Conservation (phyloP, 2,888 invertebrate genomes). For the Stenolophus ochropezus region DNA sequence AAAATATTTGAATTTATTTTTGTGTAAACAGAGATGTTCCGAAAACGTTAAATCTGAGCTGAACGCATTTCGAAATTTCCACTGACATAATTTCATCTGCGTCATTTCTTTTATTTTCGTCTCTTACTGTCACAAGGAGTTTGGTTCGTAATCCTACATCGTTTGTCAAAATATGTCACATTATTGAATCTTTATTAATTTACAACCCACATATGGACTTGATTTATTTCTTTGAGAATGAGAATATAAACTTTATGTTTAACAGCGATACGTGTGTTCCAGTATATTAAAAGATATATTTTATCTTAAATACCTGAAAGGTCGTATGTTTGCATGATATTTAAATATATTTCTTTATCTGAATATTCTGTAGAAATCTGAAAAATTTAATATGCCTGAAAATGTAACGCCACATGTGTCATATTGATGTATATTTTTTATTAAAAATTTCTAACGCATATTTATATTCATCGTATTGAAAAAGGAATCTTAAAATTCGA, state of each 20-base stretch:
- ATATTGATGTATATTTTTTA: slow-evolving; percentile 21
- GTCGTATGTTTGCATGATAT: slow-evolving; percentile 1
- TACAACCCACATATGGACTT: neutral
- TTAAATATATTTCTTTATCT: slow-evolving; percentile 22
- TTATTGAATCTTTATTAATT: neutral
- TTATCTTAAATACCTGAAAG: neutral
- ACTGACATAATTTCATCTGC: neutral
- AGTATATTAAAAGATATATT: neutral
- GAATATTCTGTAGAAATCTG: slow-evolving; percentile 3
- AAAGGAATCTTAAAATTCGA: neutral
- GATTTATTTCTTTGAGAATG: neutral
- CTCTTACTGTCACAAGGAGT: neutral
- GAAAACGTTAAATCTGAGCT: neutral
- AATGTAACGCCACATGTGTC: slow-evolving; percentile 8
- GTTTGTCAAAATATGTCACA: slow-evolving; percentile 12
- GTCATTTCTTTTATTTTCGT: slow-evolving; percentile 15
- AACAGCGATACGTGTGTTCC: neutral
- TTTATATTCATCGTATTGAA: slow-evolving; percentile 12
- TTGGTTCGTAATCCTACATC: neutral
- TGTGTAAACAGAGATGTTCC: neutral
- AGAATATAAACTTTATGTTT: neutral
- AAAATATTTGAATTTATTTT: neutral
- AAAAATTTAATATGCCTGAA: slow-evolving; percentile 23
- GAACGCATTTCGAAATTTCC: neutral
- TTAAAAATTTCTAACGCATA: neutral